phyloP scores from a whole-genome alignment of 1,140 invertebrate species.

The Bombus pyrosoma region DNA sequence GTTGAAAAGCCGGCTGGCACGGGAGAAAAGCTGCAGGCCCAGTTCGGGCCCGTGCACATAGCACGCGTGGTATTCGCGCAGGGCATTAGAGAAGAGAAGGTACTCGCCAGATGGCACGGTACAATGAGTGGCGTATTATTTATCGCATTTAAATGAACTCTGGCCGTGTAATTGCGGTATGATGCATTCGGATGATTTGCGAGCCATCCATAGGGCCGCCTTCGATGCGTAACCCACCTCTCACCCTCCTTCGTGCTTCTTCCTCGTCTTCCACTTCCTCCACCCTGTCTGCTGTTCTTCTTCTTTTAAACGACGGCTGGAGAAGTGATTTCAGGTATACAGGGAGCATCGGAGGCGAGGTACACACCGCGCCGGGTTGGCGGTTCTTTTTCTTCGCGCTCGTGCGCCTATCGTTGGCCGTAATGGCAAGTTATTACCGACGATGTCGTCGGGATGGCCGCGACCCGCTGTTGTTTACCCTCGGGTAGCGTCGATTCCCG shows the following conservation, averaged over 20 bases:
- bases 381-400: slow-evolving; percentile 48
- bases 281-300: neutral
- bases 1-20: slow-evolving; percentile 22
- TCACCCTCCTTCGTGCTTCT: neutral
- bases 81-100: slow-evolving; percentile 23
- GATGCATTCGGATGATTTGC: slow-evolving; percentile 82
- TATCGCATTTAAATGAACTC: slow-evolving; percentile 82
- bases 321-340: slow-evolving; percentile 59
- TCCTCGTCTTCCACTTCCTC: neutral
- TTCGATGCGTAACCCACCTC: slow-evolving; percentile 58
- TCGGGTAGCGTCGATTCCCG: slow-evolving; percentile 46
- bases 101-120: slow-evolving; percentile 72
- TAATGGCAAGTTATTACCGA: slow-evolving; percentile 73
- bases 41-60: neutral
- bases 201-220: slow-evolving; percentile 71
- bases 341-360: slow-evolving; percentile 9
- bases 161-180: slow-evolving; percentile 81
- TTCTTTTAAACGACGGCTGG: neutral
- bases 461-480: slow-evolving; percentile 56
- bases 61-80: slow-evolving; percentile 25
- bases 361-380: slow-evolving; percentile 8
- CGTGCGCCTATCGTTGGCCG: slow-evolving; percentile 32
- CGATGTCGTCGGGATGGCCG: slow-evolving; percentile 22
- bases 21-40: slow-evolving; percentile 39
- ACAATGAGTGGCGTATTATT: slow-evolving; percentile 80